phyloP scores from a whole-genome alignment of 2,888 invertebrate genomes.

The Pseudococcus jackbeardsleyi region DNA sequence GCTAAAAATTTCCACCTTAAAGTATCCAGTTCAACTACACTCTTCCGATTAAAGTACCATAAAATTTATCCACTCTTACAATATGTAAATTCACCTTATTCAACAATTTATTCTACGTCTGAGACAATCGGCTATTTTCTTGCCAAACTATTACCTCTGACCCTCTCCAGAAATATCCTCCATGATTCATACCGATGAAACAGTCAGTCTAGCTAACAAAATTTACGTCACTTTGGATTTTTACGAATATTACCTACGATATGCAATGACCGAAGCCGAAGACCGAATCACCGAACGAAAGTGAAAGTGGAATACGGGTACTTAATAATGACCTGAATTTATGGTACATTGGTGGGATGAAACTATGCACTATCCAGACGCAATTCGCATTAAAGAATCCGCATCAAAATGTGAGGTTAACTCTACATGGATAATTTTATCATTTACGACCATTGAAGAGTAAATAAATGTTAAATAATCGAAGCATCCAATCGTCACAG shows the following conservation, averaged over 20 bases:
- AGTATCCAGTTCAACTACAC: too few species aligned
- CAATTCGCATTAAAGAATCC: background rate
- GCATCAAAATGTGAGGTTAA: background rate
- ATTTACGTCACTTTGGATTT: slow-evolving; percentile 7
- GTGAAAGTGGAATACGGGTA: slow-evolving; percentile 19
- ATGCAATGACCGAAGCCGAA: background rate
- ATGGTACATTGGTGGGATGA: slow-evolving; percentile 19
- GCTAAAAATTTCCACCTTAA: too few species aligned
- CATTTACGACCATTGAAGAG: background rate
- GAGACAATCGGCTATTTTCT: too few species aligned
- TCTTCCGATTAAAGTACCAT: too few species aligned
- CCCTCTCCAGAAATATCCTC: background rate
- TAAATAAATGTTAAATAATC: slow-evolving; percentile 10
- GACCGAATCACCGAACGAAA: background rate
- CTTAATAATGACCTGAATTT: slow-evolving; percentile 14
- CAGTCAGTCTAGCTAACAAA: background rate
- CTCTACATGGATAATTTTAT: background rate
- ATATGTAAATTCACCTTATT: too few species aligned
- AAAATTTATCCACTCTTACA: too few species aligned
- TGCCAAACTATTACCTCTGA: too few species aligned
- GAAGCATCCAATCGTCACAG: background rate
- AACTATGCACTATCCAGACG: slow-evolving; percentile 31
- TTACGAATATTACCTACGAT: background rate
- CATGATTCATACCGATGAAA: background rate
- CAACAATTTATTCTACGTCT: too few species aligned